These are phyloP conservation scores for Panagrolaimus sp. DNA, from an alignment of 1,140 invertebrate genomes.

Conservation along the genomic window DNA sequence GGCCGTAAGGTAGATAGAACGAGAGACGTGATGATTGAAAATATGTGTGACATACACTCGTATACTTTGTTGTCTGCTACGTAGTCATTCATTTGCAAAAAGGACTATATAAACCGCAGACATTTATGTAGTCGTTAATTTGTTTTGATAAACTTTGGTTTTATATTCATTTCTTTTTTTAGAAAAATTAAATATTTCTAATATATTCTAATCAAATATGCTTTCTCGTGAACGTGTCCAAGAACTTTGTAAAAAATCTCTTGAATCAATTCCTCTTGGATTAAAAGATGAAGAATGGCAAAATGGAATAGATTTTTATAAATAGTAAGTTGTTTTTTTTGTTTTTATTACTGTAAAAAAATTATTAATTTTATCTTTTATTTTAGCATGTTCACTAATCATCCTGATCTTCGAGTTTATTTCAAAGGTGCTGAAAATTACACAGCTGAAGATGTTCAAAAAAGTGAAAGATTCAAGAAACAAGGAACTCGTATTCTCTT, in stretches of 20 bases:
- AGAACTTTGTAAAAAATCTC: not conserved
- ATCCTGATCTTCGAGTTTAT: conserved; percentile 46
- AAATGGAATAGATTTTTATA: not conserved
- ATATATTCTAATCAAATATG: too few relatives aligned
- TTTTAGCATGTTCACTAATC: conserved; percentile 51
- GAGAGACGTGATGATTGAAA: too few relatives aligned
- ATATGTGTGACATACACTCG: too few relatives aligned
- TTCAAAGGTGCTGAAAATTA: conserved; percentile 51
- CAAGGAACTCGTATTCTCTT: conserved; percentile 49
- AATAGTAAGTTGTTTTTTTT: not conserved
- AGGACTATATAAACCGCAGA: too few relatives aligned
- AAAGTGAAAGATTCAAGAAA: conserved; percentile 49
- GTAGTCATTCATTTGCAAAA: too few relatives aligned
- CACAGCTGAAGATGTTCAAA: conserved; percentile 50
- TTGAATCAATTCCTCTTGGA: not conserved
- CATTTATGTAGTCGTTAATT: too few relatives aligned
- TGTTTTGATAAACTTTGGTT: too few relatives aligned
- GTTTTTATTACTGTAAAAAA: not conserved
- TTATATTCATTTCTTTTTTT: too few relatives aligned
- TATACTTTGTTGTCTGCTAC: too few relatives aligned
- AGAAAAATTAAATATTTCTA: too few relatives aligned
- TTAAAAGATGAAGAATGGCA: not conserved
- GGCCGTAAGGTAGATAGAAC: too few relatives aligned
- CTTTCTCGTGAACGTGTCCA: not conserved
- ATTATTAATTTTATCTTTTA: not conserved